Base-by-base conservation (phyloP, 2,888 invertebrate genomes). In the Meghimatium bilineatum region DNA sequence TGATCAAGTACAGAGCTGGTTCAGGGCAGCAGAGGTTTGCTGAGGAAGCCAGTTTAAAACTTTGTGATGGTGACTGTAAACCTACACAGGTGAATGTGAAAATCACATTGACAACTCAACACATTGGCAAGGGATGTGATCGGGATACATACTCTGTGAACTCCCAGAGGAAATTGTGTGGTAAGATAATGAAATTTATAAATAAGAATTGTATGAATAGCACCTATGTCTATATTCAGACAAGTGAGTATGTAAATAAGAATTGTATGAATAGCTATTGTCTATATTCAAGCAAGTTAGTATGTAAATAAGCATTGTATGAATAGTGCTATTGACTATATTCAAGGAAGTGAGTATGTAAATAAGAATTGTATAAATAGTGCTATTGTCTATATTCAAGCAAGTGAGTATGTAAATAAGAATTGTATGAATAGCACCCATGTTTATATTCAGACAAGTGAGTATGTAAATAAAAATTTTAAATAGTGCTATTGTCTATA, bases 71-170 rank as follows among this genome's bases (percentile, higher is more conserved):
- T 26, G 89, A 94, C 85, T 95, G 94, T 92, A 93, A 88, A 90
- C 94, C 93, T 74, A 92, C 93, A 90, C 92, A 90, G 83, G 95
- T 94, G 60, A 92, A 94, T 52, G 94, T 94, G 0, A 93, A 93
- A 83, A 94, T 97, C 78, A 95, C 95, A 34, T 94, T 97, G 88
- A 95, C 95, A 84, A 96, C 97, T 26, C 96, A 96, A 83, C 97
- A 98, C 93, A 98, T 98, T 87, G 98, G 98, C 88, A 97, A 97
- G 93, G 98, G 98, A 91, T 99, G 99, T 94, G 99, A 99, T 93
- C 95, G 98, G 8, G 99, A 99, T 93, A 97, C 97, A 0, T 97
- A 97, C 94, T 96, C 97, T 66, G 96, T 97, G 78, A 96, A 96
- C 90, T 96, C 96, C 34, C 97, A 97, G 93, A 94, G 96, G 86